A percentile compares a stretch with the other conserved stretches of the same genome.
phyloP scores from a whole-genome alignment of 1,140 invertebrate species.

The Euschistus heros region DNA sequence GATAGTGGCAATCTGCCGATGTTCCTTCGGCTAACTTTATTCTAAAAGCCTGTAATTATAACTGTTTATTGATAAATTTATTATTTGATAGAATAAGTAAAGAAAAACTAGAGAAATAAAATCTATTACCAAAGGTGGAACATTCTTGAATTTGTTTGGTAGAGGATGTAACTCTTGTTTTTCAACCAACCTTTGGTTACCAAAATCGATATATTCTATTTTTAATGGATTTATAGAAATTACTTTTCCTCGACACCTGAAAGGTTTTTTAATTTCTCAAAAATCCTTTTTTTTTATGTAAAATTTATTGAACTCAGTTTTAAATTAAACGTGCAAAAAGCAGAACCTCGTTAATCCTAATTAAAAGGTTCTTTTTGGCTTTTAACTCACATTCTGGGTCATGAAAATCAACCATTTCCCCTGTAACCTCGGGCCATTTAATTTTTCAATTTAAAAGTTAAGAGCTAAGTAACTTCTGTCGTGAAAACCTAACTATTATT shows the following conservation, averaged over 20 bases:
- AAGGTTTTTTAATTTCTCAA: not conserved
- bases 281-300: not conserved
- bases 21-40: slow-evolving; percentile 16
- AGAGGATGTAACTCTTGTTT: slow-evolving; percentile 9
- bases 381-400: no score
- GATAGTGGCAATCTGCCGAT: not conserved
- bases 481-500: no score
- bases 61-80: no score
- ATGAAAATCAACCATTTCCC: no score
- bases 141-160: not conserved
- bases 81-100: not conserved
- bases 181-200: not conserved
- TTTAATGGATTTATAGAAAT: not conserved
- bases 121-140: slow-evolving; percentile 11
- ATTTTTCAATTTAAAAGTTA: no score
- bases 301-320: no score
- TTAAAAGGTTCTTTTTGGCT: no score
- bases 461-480: no score
- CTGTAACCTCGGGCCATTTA: no score
- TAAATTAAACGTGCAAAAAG: no score
- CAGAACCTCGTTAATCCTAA: no score
- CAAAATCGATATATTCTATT: slow-evolving; percentile 11
- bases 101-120: not conserved
- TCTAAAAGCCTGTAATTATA: slow-evolving; percentile 12
- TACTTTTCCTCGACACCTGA: slow-evolving; percentile 11